Percentiles rank a stretch among this genome's conserved stretches.
Conservation (phyloP, 1,140 invertebrate species). For the Yoshiicerus persimilis region DNA sequence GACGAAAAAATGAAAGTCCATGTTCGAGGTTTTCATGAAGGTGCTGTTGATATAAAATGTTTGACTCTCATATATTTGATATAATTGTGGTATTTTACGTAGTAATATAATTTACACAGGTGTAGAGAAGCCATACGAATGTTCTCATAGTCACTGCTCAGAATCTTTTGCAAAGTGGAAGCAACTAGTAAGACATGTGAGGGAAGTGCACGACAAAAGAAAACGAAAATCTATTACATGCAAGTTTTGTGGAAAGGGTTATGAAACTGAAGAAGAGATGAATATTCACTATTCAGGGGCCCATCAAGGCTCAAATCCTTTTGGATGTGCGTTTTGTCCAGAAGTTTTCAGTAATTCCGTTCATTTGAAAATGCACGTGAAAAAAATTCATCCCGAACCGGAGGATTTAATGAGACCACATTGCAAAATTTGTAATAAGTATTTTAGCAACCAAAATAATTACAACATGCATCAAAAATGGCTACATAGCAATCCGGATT, state of each 20-base stretch:
- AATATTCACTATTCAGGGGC: not conserved
- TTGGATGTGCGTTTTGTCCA: not conserved
- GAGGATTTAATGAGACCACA: not conserved
- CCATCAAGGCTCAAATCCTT: not conserved
- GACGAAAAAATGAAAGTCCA: not conserved
- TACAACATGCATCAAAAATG: not conserved
- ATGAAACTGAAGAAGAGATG: not conserved
- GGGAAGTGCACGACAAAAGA: not conserved
- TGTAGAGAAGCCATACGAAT: not conserved
- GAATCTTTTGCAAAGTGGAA: not conserved
- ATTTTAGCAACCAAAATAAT: not conserved
- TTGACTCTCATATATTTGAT: not conserved
- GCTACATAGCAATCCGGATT: not conserved
- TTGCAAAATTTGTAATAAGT: not conserved
- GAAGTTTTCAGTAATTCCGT: not conserved
- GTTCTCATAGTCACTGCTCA: not conserved
- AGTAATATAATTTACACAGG: not conserved
- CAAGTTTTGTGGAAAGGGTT: not conserved
- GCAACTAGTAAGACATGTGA: not conserved
- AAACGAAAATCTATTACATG: not conserved
- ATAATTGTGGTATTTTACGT: not conserved
- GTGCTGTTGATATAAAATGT: not conserved
- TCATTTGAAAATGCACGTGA: not conserved
- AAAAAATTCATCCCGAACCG: not conserved
- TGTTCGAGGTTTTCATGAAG: not conserved